These are phyloP conservation scores for Leucania comma DNA, from an alignment of 2,888 invertebrate genomes.

Conservation along the genomic window DNA sequence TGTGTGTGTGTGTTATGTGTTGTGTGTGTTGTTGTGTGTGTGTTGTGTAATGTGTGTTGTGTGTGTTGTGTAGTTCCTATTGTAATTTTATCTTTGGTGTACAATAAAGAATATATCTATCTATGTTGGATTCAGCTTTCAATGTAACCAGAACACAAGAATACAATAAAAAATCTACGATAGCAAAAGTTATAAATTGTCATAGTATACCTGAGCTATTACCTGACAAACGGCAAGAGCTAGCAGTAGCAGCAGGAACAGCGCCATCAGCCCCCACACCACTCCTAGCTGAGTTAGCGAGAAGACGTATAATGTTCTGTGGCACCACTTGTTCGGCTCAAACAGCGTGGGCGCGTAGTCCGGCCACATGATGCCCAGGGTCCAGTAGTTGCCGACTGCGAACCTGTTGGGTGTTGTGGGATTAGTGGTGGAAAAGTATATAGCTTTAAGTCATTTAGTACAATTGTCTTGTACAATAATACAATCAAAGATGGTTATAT, in stretches of 20 bases:
- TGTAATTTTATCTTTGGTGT: no score
- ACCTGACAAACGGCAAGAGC: slow-evolving; percentile 93
- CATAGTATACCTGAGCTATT: slow-evolving; percentile 61
- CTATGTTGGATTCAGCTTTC: no score
- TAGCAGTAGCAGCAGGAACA: slow-evolving; percentile 90
- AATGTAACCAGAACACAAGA: neutral
- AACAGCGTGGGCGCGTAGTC: slow-evolving; percentile 93
- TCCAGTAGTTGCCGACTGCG: slow-evolving; percentile 95
- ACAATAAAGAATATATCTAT: no score
- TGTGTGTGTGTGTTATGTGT: no score
- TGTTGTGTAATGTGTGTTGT: no score
- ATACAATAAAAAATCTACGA: neutral
- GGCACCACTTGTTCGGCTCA: slow-evolving; percentile 95
- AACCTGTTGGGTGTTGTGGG: slow-evolving; percentile 84
- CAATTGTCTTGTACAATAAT: no score
- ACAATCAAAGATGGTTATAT: no score
- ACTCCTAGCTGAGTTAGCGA: slow-evolving; percentile 93
- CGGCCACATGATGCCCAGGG: slow-evolving; percentile 94
- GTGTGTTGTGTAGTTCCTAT: no score
- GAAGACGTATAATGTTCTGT: slow-evolving; percentile 94
- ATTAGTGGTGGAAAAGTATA: neutral
- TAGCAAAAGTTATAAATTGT: slow-evolving; percentile 15
- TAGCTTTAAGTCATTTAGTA: neutral
- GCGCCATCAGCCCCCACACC: slow-evolving; percentile 92
- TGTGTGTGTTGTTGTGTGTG: no score